Conservation (phyloP, 2,888 invertebrate species). For the Lithophane ornitopus region DNA sequence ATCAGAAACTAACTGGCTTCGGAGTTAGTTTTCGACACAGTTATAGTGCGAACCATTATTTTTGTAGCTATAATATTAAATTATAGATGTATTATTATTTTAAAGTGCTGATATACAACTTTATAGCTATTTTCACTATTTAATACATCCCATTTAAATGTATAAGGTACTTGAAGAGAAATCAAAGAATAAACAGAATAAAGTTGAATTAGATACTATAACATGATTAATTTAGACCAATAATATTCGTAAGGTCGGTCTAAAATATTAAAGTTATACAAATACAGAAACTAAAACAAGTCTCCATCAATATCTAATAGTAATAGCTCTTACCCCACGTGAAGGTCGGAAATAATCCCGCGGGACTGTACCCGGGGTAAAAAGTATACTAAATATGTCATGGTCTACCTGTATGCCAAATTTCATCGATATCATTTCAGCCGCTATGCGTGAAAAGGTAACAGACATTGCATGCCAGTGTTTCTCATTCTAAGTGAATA, state of each 20-base stretch:
- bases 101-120: no score
- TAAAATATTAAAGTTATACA: conserved; percentile 2
- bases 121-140: no score
- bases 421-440: neutral
- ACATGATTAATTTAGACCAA: neutral
- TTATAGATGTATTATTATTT: no score
- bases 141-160: no score
- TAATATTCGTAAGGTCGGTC: neutral
- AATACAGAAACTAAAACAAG: neutral
- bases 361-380: no score
- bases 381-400: neutral
- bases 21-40: no score
- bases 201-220: conserved; percentile 1
- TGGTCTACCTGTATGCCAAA: neutral
- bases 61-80: no score
- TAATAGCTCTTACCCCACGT: neutral
- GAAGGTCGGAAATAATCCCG: neutral
- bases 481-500: neutral
- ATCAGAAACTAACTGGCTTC: no score
- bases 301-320: neutral
- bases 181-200: neutral
- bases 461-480: no score
- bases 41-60: no score
- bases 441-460: no score
- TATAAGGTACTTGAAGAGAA: neutral